Evolutionary conservation across 1,140 invertebrate genomes (phyloP).

Genomic region (Camponotus pennsylvanicus): DNA sequence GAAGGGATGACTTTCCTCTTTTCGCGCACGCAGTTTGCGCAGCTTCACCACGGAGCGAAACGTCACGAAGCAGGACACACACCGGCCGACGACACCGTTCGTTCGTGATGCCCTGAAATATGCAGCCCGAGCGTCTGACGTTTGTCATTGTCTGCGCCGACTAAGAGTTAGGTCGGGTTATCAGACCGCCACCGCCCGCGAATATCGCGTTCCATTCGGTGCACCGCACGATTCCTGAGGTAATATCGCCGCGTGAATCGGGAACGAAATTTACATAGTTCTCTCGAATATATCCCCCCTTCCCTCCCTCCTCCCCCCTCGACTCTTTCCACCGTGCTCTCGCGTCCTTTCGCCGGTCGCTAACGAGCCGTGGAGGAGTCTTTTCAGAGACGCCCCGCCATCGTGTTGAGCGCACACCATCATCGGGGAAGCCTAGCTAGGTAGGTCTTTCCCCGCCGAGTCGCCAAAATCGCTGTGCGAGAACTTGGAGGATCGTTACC

Average conservation of each 20-base stretch:
- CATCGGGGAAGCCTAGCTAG: constrained; percentile 6
- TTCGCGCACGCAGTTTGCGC: constrained; percentile 45
- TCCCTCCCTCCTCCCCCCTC: not conserved
- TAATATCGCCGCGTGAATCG: constrained; percentile 46
- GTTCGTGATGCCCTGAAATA: constrained; percentile 50
- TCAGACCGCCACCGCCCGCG: not conserved
- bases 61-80: constrained; percentile 29
- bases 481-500: constrained; percentile 65
- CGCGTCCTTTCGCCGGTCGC: constrained; percentile 43
- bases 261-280: constrained; percentile 70
- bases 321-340: not conserved
- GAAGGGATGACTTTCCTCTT: not conserved
- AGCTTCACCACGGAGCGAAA: not conserved
- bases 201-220: constrained; percentile 25
- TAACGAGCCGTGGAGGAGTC: constrained; percentile 66
- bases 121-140: constrained; percentile 47
- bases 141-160: constrained; percentile 52
- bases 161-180: constrained; percentile 27
- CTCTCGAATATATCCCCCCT: constrained; percentile 31
- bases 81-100: constrained; percentile 12
- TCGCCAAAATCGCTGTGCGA: not conserved
- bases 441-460: constrained; percentile 1
- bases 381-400: constrained; percentile 42
- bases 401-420: constrained; percentile 26
- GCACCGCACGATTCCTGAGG: constrained; percentile 26